These are phyloP conservation scores for Drosophila recens DNA, from an alignment of 2,888 invertebrate genomes.

Conservation along the genomic window DNA sequence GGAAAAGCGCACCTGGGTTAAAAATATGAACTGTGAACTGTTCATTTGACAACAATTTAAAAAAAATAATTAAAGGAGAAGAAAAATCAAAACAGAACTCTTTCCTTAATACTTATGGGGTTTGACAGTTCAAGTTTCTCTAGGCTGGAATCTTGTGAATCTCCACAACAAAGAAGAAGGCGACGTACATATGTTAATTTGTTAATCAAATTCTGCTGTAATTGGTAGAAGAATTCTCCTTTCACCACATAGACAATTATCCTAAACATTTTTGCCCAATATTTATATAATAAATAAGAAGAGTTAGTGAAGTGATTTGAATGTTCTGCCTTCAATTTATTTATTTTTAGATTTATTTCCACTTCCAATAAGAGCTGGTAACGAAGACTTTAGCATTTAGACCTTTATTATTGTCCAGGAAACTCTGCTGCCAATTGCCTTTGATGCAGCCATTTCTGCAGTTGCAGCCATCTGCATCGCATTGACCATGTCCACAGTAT, in stretches of 20 bases:
- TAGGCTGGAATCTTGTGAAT: too few relatives aligned
- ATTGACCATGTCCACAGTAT: constrained; percentile 1
- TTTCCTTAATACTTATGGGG: constrained; percentile 14
- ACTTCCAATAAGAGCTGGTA: not conserved
- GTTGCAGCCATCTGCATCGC: not conserved
- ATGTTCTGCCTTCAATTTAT: not conserved
- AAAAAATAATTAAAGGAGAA: not conserved
- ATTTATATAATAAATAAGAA: too few relatives aligned
- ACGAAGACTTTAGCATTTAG: not conserved
- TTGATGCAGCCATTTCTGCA: not conserved
- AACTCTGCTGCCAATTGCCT: constrained; percentile 8
- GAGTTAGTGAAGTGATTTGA: too few relatives aligned
- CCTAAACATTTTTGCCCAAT: too few relatives aligned
- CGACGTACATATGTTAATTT: too few relatives aligned
- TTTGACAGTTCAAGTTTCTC: too few relatives aligned
- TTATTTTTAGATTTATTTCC: not conserved
- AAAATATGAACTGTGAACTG: not conserved
- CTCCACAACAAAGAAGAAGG: not conserved
- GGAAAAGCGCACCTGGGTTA: constrained; percentile 3
- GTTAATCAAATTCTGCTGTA: too few relatives aligned
- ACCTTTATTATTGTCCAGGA: not conserved
- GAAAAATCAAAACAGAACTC: constrained; percentile 17
- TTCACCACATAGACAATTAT: too few relatives aligned
- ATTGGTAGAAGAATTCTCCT: too few relatives aligned
- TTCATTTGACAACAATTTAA: not conserved